Percentiles rank a stretch among this genome's conserved stretches.
Conservation (phyloP, 2,888 invertebrate genomes). For the Drosophila ustulata region DNA sequence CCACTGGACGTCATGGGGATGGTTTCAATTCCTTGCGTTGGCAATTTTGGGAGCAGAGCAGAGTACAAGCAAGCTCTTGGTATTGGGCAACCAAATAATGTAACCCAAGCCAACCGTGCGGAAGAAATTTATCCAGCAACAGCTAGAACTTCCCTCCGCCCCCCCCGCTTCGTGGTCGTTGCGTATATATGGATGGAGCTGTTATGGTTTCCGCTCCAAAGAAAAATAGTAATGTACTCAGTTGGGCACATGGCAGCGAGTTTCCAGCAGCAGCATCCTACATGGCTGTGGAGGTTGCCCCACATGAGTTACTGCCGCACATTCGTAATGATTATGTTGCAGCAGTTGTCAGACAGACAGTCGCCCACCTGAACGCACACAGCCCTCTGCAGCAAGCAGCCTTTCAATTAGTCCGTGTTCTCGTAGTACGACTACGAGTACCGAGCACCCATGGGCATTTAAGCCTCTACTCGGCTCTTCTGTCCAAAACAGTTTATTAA, state of each 20-base stretch:
- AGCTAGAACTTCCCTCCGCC: constrained; percentile 2
- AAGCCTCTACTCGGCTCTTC: neutral
- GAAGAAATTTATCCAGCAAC: constrained; percentile 23
- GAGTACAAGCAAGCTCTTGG: constrained; percentile 5
- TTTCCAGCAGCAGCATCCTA: constrained; percentile 7
- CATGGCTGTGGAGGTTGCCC: neutral
- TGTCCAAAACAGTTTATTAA: constrained; percentile 43
- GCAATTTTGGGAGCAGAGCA: constrained; percentile 3
- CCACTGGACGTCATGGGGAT: neutral
- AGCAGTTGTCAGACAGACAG: constrained; percentile 33
- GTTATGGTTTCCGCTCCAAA: constrained; percentile 44
- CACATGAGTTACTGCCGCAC: constrained; percentile 57
- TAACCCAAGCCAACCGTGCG: constrained; percentile 18
- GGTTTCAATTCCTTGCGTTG: constrained; percentile 13
- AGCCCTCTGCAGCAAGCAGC: neutral
- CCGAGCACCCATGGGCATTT: constrained; percentile 7
- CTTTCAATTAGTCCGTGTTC: constrained; percentile 30
- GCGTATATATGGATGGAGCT: constrained; percentile 26
- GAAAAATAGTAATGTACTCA: constrained; percentile 49
- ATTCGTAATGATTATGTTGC: constrained; percentile 72
- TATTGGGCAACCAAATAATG: constrained; percentile 31
- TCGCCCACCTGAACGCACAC: constrained; percentile 13
- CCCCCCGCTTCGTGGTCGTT: constrained; percentile 16
- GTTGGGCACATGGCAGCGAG: constrained; percentile 14
- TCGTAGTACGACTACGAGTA: neutral